Base-by-base conservation (phyloP, 2,888 invertebrate genomes). In the Celastrina argiolus region DNA sequence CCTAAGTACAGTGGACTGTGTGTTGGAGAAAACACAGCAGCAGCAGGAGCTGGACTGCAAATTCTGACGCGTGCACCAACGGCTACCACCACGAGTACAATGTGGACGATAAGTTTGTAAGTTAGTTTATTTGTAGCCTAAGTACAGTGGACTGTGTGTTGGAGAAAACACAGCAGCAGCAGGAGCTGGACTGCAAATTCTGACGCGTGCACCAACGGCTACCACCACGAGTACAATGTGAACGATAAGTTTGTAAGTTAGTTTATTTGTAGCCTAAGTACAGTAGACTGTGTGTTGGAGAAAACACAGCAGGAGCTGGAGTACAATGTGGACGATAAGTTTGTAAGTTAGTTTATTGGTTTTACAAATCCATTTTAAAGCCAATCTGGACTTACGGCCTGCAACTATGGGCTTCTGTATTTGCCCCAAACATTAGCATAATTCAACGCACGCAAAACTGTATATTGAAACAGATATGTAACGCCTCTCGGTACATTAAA, bases 171-270 rank as follows among this genome's bases (percentile, higher is more conserved):
- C 28, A 28, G 5, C 5, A 31, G 31, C 7, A 7, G 4, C 31
- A 31, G 31, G 31, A 6, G 31, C n/a, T n/a, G n/a, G n/a, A n/a
- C n/a, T n/a, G n/a, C n/a, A n/a, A n/a, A n/a, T n/a, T n/a, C n/a
- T n/a, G n/a, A n/a, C n/a, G n/a, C n/a, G n/a, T n/a, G n/a, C n/a
- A 84, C 84, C 6, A 83, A 82, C 64, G 81, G 80, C 2, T 73
- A 79, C 0, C 81, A 80, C 2, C 81, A 81, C 58, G 68, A 74
- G 1, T 64, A 77, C 16, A 80, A 81, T 1, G 75, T 74, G 2
- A 79, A 78, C 10, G 83, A 88, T 2, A 83, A 88, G 67, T 88
- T 79, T 73, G 90, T 90, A 75, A 83, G 88, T 82, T 14, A 18
- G n/a, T n/a, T 45, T 16, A 8, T 2, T 18, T 0, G 45, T 45